Evolutionary conservation across 1,140 invertebrate genomes (phyloP), one percentile per base, ranked within the genome.

Genomic region (Nebria ingens): DNA sequence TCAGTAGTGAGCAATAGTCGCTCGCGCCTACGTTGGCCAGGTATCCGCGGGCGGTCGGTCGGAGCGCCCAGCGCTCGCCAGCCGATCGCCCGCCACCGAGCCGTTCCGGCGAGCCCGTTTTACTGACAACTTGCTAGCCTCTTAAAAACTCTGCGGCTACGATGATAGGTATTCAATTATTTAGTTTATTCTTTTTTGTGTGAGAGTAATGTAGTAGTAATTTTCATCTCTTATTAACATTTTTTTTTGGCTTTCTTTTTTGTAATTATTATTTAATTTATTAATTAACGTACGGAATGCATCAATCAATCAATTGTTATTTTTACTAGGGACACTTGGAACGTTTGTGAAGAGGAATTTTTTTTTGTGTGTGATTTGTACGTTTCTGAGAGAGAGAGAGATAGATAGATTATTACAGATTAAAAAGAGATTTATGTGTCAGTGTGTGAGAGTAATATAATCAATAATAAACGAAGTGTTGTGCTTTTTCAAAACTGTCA

Each of bases 1-100:
- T 67, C 64, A 66, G 66, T 64, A 62, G 64, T 70, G 68, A 70
- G 66, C 68, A 70, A 70, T 66, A 68, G 62, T 64, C 65, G 66
- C 65, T 65, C 66, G 65, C 62, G 63, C 40, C 59, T 62, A 61
- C 61, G 61, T 61, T 59, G 59, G 59, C 56, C 58, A 58, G 59
- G 4, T 12, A 54, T 12, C n/a, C 17, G 23, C 40, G 9, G 40
- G 40, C 17, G 40, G 9, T 9, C 25, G 9, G 6, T 4, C 40
- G 15, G n/a, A 55, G 57, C 49, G 57, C 58, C 54, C 25, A 53
- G 57, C 61, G 51, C 19, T 54, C 54, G 56, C 15, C 15, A 17
- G 40, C 3, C 9, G 61, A 57, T 59, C 61, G 57, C 58, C 12
- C 19, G 4, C 34, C 21, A 25, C 42, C 23, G 51, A n/a, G 53